Percentiles rank a stretch among this genome's conserved stretches.
phyloP scores from a whole-genome alignment of 1,140 invertebrate genomes.

The Whitmania pigra region DNA sequence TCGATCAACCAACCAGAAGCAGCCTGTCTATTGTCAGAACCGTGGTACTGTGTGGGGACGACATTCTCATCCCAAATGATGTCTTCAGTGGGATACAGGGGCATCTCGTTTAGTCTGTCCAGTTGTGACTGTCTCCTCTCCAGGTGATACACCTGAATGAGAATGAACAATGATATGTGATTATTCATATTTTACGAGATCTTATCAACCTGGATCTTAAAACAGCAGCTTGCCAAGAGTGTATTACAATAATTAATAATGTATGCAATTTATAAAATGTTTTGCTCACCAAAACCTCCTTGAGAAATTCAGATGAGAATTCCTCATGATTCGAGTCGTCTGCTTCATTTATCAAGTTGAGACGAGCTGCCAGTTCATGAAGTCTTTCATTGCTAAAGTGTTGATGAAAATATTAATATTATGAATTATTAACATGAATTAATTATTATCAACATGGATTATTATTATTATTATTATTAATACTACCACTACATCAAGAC shows the following conservation, averaged over 20 bases:
- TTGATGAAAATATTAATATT: too few species aligned
- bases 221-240: too few species aligned
- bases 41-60: conserved; percentile 92
- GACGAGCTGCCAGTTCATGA: conserved; percentile 65
- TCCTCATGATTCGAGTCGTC: conserved; percentile 50
- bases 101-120: conserved; percentile 88
- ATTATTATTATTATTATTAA: too few species aligned
- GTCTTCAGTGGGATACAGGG: conserved; percentile 91
- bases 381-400: conserved; percentile 61
- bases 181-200: too few species aligned
- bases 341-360: conserved; percentile 66
- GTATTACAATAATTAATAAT: too few species aligned
- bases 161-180: too few species aligned
- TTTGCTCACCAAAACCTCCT: conserved; percentile 62
- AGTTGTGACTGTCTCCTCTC: conserved; percentile 79
- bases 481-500: too few species aligned
- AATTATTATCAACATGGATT: conserved; percentile 18
- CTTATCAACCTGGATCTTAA: too few species aligned
- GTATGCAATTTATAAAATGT: too few species aligned
- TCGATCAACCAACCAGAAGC: background rate
- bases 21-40: conserved; percentile 56
- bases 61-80: conserved; percentile 99
- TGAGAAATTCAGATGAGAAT: conserved; percentile 61
- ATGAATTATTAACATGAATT: too few species aligned
- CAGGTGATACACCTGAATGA: conserved; percentile 48